A percentile compares a stretch with the other conserved stretches of the same genome.
phyloP scores from a whole-genome alignment of 2,797 vertebrate genomes.

The Podargus strigoides region DNA sequence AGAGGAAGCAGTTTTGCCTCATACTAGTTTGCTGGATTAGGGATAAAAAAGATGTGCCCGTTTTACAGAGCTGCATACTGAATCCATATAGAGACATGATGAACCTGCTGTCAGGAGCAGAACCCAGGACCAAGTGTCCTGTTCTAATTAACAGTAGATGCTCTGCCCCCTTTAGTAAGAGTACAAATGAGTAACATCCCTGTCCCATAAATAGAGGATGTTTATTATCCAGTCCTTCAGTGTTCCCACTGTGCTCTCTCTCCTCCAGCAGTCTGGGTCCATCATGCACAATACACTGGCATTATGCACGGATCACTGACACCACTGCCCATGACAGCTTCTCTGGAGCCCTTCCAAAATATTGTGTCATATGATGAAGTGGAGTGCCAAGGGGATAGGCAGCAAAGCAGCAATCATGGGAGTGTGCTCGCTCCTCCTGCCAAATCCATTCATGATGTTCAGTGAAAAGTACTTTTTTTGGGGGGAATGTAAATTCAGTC shows the following conservation, averaged over 20 bases:
- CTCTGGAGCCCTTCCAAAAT: constrained; percentile 29
- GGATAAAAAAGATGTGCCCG: background rate
- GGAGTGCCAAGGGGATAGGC: background rate
- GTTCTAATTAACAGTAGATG: background rate
- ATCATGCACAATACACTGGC: background rate
- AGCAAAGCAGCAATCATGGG: background rate
- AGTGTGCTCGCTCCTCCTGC: background rate
- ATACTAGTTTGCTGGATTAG: background rate
- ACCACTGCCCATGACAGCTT: background rate
- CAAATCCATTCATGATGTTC: background rate
- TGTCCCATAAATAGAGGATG: background rate
- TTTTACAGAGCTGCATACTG: background rate
- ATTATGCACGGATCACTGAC: background rate
- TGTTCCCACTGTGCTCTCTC: background rate
- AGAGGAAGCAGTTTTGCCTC: background rate
- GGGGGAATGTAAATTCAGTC: background rate
- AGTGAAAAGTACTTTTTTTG: background rate
- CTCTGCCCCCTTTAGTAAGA: background rate
- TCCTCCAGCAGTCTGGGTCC: background rate
- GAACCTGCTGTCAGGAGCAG: background rate
- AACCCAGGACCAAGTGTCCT: background rate
- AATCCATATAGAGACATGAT: background rate
- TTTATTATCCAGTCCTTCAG: background rate
- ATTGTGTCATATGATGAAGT: constrained; percentile 1
- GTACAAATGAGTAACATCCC: background rate